Conservation (phyloP, 2,113 vertebrate species). For the Danionella cerebrum region DNA sequence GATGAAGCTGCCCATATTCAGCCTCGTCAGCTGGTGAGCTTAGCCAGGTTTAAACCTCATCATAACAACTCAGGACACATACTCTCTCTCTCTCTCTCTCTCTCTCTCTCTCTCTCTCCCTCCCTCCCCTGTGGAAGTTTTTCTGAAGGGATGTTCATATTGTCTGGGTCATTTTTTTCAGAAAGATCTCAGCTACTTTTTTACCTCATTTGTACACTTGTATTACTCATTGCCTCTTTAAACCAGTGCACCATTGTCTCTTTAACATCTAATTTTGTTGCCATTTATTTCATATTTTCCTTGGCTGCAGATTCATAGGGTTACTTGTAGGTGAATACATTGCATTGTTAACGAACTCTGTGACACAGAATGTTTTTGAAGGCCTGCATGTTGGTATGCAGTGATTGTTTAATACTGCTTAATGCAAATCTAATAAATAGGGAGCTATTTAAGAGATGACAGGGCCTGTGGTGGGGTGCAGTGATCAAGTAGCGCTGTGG, state of each 20-base stretch:
- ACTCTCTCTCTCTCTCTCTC: too few species aligned
- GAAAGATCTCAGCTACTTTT: slow-evolving; percentile 16
- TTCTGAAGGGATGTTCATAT: slow-evolving; percentile 15
- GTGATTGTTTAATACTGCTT: not conserved
- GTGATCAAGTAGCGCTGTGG: not conserved
- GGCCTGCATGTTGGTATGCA: not conserved
- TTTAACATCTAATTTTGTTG: too few species aligned
- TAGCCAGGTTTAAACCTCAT: not conserved
- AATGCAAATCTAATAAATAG: not conserved
- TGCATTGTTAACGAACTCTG: not conserved
- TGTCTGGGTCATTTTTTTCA: slow-evolving; percentile 16
- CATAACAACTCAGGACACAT: not conserved
- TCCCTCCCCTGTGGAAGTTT: not conserved
- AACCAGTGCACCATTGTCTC: too few species aligned
- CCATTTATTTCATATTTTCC: too few species aligned
- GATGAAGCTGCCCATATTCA: not conserved
- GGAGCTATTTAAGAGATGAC: slow-evolving; percentile 8
- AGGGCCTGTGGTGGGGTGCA: not conserved
- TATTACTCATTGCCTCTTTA: not conserved
- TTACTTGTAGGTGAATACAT: not conserved
- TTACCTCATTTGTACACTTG: not conserved
- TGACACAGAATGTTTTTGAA: not conserved
- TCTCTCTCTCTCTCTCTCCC: too few species aligned
- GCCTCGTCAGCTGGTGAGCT: slow-evolving; percentile 12
- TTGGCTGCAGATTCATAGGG: too few species aligned